A percentile compares a stretch with the other conserved stretches of the same genome.
Conservation (phyloP, 2,888 invertebrate species). For the Pseudococcus viburni region DNA sequence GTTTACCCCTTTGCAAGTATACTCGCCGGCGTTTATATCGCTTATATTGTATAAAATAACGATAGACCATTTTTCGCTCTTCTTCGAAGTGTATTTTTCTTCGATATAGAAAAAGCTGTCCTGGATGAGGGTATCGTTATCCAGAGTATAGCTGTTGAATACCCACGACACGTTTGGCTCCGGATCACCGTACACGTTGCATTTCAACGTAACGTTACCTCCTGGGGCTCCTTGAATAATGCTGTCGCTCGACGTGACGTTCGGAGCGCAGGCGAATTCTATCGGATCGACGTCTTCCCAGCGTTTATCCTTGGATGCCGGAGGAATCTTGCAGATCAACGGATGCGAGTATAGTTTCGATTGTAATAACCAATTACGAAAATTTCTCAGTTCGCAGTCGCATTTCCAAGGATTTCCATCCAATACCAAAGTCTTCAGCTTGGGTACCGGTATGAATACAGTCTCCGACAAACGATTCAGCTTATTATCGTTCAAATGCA, state of each 20-base stretch:
- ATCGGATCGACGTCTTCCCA: constrained; percentile 85
- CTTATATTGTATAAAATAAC: constrained; percentile 87
- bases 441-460: constrained; percentile 81
- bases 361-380: constrained; percentile 86
- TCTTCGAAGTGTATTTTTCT: constrained; percentile 67
- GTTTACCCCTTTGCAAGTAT: constrained; percentile 85
- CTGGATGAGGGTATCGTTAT: constrained; percentile 63
- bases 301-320: constrained; percentile 78
- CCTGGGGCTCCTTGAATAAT: constrained; percentile 83
- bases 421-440: constrained; percentile 82
- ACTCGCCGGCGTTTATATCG: constrained; percentile 86
- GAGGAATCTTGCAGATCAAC: constrained; percentile 82
- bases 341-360: constrained; percentile 84
- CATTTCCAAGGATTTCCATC: constrained; percentile 93
- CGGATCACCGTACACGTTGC: constrained; percentile 86
- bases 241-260: constrained; percentile 74
- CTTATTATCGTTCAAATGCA: constrained; percentile 86
- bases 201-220: constrained; percentile 85
- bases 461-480: constrained; percentile 80
- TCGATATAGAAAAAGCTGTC: constrained; percentile 69
- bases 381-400: constrained; percentile 87
- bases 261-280: constrained; percentile 87
- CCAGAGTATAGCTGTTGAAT: constrained; percentile 77
- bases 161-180: constrained; percentile 88
- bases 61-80: constrained; percentile 78